Evolutionary conservation across 2,888 invertebrate genomes (phyloP).

Genomic region (Drosophila limbata): DNA sequence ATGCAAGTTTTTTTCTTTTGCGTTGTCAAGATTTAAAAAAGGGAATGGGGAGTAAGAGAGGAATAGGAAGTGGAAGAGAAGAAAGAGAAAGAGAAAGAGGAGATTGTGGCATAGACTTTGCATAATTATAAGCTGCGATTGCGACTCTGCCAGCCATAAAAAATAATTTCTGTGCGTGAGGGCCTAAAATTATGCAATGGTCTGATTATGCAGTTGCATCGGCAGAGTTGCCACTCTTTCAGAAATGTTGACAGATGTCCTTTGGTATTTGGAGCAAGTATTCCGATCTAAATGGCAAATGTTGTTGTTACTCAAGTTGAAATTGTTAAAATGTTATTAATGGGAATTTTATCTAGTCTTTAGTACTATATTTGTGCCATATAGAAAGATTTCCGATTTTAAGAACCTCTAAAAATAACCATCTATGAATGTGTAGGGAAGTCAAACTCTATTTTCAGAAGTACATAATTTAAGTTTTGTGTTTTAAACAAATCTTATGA

Average conservation of each 20-base stretch:
- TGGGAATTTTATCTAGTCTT: no score
- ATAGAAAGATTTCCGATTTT: no score
- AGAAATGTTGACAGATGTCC: neutral
- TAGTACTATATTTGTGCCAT: no score
- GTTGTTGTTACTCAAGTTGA: no score
- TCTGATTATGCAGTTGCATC: slow-evolving; percentile 67
- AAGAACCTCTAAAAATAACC: no score
- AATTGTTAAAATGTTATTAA: no score
- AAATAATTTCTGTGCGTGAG: slow-evolving; percentile 68
- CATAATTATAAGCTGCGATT: slow-evolving; percentile 81
- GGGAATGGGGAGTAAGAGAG: neutral
- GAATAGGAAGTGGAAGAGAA: neutral
- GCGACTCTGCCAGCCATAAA: slow-evolving; percentile 66
- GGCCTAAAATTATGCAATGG: slow-evolving; percentile 74
- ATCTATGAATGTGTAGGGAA: no score
- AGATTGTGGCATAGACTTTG: slow-evolving; percentile 53
- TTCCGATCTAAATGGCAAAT: neutral
- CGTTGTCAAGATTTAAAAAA: slow-evolving; percentile 2
- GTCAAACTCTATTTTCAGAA: no score
- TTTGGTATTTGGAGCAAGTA: neutral
- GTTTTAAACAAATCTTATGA: neutral
- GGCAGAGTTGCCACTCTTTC: slow-evolving; percentile 17
- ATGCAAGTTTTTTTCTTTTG: slow-evolving; percentile 65
- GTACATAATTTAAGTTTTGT: no score
- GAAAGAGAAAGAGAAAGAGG: neutral